A percentile compares a stretch with the other conserved stretches of the same genome.
Conservation (phyloP, 2,113 vertebrate genomes). For the Stomatorhinus ivindoensis region DNA sequence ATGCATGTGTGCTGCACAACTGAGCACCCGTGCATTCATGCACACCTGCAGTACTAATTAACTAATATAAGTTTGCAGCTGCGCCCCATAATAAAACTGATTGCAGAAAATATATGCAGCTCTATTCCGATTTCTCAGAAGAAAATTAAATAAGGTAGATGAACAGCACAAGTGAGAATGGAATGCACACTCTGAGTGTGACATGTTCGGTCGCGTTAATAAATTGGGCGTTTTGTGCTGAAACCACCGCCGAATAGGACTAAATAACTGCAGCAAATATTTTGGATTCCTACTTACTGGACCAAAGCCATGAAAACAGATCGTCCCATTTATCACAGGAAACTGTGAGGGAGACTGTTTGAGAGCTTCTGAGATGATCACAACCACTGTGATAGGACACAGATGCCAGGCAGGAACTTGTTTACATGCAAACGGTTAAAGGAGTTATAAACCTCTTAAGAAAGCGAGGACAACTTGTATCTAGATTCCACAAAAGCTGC, state of each 20-base stretch:
- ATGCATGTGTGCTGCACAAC: neutral
- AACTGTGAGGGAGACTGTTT: conserved; percentile 23
- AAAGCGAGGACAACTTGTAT: neutral
- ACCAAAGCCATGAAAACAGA: neutral
- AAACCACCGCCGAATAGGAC: neutral
- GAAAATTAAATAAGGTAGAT: neutral
- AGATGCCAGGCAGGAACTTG: neutral
- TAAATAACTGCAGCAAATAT: conserved; percentile 9
- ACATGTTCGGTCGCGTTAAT: neutral
- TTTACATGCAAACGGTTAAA: conserved; percentile 9
- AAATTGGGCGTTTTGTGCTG: neutral
- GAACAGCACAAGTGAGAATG: neutral
- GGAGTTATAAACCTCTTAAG: neutral
- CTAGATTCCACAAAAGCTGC: neutral
- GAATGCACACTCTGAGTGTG: neutral
- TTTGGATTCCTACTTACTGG: conserved; percentile 2
- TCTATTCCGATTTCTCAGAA: neutral
- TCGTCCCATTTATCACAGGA: conserved; percentile 25
- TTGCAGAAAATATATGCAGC: neutral
- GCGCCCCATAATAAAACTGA: neutral
- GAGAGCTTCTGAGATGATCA: neutral
- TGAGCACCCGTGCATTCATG: neutral
- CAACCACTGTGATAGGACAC: neutral
- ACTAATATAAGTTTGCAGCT: neutral
- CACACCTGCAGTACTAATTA: neutral